A percentile compares a stretch with the other conserved stretches of the same genome.
phyloP scores from a whole-genome alignment of 1,140 invertebrate genomes.

The Elymnias hypermnestra region DNA sequence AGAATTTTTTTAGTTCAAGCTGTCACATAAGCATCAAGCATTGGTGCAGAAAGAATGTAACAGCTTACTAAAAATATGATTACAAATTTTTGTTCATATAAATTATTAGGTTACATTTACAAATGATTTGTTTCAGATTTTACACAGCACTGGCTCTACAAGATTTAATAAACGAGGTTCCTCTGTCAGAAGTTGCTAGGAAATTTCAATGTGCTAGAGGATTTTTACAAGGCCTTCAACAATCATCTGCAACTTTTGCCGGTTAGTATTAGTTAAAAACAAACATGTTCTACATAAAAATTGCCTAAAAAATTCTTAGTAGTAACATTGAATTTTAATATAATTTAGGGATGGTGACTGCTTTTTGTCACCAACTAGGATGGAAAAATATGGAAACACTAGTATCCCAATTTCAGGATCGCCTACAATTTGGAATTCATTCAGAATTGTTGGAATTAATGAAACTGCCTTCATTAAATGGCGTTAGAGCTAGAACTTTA shows the following conservation, averaged over 20 bases:
- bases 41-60: too few species aligned
- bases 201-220: constrained; percentile 94
- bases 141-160: constrained; percentile 94
- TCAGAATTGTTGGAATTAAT: constrained; percentile 95
- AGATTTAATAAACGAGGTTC: constrained; percentile 94
- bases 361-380: constrained; percentile 94
- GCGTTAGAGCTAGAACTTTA: constrained; percentile 88
- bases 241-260: constrained; percentile 96
- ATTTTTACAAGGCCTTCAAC: constrained; percentile 93
- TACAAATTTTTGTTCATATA: too few species aligned
- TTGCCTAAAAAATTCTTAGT: neutral
- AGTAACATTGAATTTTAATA: constrained; percentile 6
- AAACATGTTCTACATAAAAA: constrained; percentile 91
- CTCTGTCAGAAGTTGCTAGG: constrained; percentile 84
- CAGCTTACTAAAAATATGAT: too few species aligned
- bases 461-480: constrained; percentile 89
- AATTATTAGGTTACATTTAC: too few species aligned
- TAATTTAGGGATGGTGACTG: constrained; percentile 90
- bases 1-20: too few species aligned
- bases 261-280: constrained; percentile 90
- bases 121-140: constrained; percentile 84
- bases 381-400: constrained; percentile 95
- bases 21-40: too few species aligned
- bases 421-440: constrained; percentile 96
- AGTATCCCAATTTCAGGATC: constrained; percentile 93